Evolutionary conservation across 1,140 invertebrate genomes (phyloP), one percentile per base, ranked within the genome.

Genomic region (Philopotamus ludificatus): DNA sequence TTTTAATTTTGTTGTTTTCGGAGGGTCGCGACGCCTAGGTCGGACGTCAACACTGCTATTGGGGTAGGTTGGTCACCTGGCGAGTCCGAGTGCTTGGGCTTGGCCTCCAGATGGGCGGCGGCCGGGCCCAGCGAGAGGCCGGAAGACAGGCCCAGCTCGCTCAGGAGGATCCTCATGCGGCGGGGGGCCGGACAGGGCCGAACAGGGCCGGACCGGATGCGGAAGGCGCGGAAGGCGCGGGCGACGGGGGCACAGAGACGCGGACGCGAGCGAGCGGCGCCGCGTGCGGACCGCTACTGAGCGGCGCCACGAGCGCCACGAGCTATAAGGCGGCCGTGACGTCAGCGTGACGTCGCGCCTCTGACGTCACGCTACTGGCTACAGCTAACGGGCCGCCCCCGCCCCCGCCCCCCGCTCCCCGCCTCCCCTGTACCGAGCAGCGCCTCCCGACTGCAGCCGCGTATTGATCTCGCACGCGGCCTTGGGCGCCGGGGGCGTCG

Each of bases 81-180:
- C n/a, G 66, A 65, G 62, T 63, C 75, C 74, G 72, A 72, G 71
- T 72, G 76, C 59, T 49, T 53, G 2, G 76, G 74, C 77, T 81
- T 81, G 58, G 76, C 73, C 72, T 81, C 79, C 78, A 79, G 76
- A 72, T 76, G 75, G 71, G 74, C 69, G 74, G 76, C 76, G 74
- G 75, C 71, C 73, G 78, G 74, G 74, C 77, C 77, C 77, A 79
- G 75, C 74, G 78, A 77, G 75, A 79, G 73, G 73, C 76, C 76
- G 73, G 76, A 77, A 70, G 78, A 79, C 66, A 81, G 77, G 75
- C 79, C 79, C 74, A 81, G 73, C 70, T 81, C 79, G 74, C 79
- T 80, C 68, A 81, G 74, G 74, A 81, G 78, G 77, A 81, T 81
- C 79, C 79, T 81, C 79, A 81, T 81, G 78, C 79, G 79, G 78